Evolutionary conservation across 1,140 invertebrate genomes (phyloP), one percentile per base, ranked within the genome.

Genomic region (Drosophila triauraria): DNA sequence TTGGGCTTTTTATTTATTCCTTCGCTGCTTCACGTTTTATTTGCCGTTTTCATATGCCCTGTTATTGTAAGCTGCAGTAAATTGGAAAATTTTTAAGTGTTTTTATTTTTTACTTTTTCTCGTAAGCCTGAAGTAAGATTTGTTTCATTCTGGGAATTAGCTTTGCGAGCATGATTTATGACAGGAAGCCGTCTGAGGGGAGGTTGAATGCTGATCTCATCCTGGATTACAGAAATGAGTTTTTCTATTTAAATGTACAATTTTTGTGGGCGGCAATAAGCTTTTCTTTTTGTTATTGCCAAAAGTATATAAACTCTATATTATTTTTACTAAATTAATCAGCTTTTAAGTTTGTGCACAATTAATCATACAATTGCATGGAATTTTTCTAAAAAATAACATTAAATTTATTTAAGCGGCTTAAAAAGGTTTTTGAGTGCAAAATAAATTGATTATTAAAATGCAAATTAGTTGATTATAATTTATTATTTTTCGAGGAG

Each of bases 151-250:
- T 83, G 57, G 65, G 71, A 79, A 83, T 79, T 71, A 71, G 71
- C 77, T 78, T 79, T 78, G 77, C 20, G 68, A 60, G 76, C 53
- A 79, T 80, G 76, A 79, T 79, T 79, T 79, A 79, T 79, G 77
- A 72, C 67, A 50, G 53, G 60, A 68, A 78, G 48, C 56, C 20
- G 48, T 54, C 23, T 59, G 30, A 25, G 27, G 40, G 40, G 17
- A 6, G 40, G 38, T n/a, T 68, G 50, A 32, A 40, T 53, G 42
- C 23, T 71, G 69, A 72, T 71, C 67, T 72, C 67, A 20, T 59
- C 20, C 51, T 13, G 68, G 69, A 72, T 72, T 72, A 72, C 69
- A 58, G 25, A 72, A 72, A 72, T 72, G 69, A 70, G 50, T 71
- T 72, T 72, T 60, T 72, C 54, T 72, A 59, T 72, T 60, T 50